Evolutionary conservation across 2,113 vertebrate genomes (phyloP), one percentile per base, ranked within the genome.

Genomic region (Crotalus helleri): DNA sequence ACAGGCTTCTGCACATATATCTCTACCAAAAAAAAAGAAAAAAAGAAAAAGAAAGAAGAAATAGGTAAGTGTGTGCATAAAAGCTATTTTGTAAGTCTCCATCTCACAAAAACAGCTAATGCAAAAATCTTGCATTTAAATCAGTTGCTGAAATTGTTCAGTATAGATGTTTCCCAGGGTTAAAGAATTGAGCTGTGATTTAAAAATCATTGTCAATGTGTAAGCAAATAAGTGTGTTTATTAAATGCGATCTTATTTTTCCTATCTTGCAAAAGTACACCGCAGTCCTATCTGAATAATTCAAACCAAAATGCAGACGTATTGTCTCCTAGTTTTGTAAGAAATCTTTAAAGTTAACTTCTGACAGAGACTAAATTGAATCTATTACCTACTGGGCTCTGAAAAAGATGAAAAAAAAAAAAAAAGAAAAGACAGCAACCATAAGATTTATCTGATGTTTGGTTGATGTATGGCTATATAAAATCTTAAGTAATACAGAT

Each of bases 401-500:
- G 61, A 93, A 96, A 97, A 95, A 93, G 94, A 97, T 97, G 95
- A 97, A 92, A 93, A 95, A 95, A 49, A n/a, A 3, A 94, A 44
- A 44, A 2, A 21, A 24, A 33, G 96, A 95, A 96, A 95, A 91
- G 81, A 91, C 81, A 93, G 96, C 96, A 97, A 96, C 87, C 94
- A 86, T 33, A 93, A 97, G 97, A 98, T 98, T 97, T 98, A 98
- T 97, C 98, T 98, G 97, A 97, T 97, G 95, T 97, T 98, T 97
- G 94, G 96, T 91, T 98, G 98, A 98, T 98, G 96, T 97, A 98
- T 97, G 96, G 97, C 91, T 97, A 97, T 97, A 98, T 98, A 97
- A 98, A 98, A 97, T 97, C 97, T 98, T 98, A 98, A 98, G 97
- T 97, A 98, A 98, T 97, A 97, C 97, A 97, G 97, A 98, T 98